Percentiles rank a stretch among this genome's conserved stretches.
Conservation (phyloP, 37 sponge, comb jelly and placozoan species). For the Halichondria panicea region DNA sequence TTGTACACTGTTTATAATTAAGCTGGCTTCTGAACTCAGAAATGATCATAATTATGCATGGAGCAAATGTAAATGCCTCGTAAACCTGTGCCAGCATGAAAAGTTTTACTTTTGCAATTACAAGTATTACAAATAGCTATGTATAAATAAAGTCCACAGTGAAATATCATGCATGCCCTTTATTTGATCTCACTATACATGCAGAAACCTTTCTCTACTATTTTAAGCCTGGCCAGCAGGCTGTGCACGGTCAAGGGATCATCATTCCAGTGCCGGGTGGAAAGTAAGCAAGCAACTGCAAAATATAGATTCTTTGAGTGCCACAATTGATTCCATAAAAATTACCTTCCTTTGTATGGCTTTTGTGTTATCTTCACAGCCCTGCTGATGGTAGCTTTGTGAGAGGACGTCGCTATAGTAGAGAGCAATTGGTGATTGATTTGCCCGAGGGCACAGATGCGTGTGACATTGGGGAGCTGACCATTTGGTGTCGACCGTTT, state of each 20-base stretch:
- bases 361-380: not conserved
- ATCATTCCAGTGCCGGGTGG: slow-evolving; percentile 1
- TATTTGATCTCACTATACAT: too few species aligned
- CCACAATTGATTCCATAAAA: not conserved
- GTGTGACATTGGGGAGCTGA: slow-evolving; percentile 46
- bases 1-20: too few species aligned
- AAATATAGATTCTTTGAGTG: too few species aligned
- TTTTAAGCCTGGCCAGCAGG: not conserved
- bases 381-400: not conserved
- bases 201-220: slow-evolving; percentile 13
- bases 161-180: too few species aligned
- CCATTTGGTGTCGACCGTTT: slow-evolving; percentile 34
- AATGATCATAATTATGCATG: too few species aligned
- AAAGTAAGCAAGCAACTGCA: not conserved
- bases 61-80: too few species aligned
- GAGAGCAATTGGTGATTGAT: not conserved
- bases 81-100: too few species aligned
- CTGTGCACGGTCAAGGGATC: not conserved
- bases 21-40: too few species aligned
- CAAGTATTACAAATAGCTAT: too few species aligned
- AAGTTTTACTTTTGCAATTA: too few species aligned
- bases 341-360: not conserved
- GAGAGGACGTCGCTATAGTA: not conserved
- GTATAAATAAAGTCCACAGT: too few species aligned
- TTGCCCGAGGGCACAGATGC: slow-evolving; percentile 20